Base-by-base conservation (phyloP, 2,888 invertebrate species). In the Drosophila formosana region DNA sequence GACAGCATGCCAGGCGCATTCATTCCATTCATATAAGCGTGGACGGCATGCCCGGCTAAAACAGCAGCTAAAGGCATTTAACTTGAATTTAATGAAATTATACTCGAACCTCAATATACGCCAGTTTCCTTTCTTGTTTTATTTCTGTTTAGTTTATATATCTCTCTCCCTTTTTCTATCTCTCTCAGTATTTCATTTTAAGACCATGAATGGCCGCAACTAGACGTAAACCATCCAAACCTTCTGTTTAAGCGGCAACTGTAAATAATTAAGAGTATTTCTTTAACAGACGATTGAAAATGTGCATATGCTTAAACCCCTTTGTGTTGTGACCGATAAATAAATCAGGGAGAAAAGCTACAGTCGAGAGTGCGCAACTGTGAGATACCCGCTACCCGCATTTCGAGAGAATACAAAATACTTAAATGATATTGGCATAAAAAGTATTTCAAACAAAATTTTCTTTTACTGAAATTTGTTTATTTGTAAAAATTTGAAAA, bases 11-110 rank as follows among this genome's bases (percentile, higher is more conserved):
- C 53, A 28, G 49, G 13, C 45, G 26, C 37, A 5, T 32, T 61
- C 73, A 60, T 13, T 46, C 37, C 25, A 6, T 37, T 37, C n/a
- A n/a, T n/a, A 37, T 37, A 11, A 37, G 37, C 4, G 4, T 37
- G 37, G 37, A 37, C n/a, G n/a, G n/a, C n/a, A n/a, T 37, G 46
- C 13, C 46, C 60, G 46, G 61, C 61, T 61, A 63, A 57, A 64
- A 66, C 74, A 51, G 60, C 64, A 75, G 80, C 82, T 78, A 75
- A 85, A 71, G 82, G 82, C 82, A 82, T 82, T 82, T 82, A 85
- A 85, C 86, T 85, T 80, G 75, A 85, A 80, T 78, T 83, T 82
- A 82, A 82, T 82, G 78, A 85, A 82, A 85, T 80, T 71, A 80
- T 71, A 78, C 62, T 67, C 67, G 61, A 62, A 55, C 77, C 39